Evolutionary conservation across 2,797 vertebrate species (phyloP), one percentile per base, ranked within the genome.

Genomic region (Parauchenoglanis ngamensis): DNA sequence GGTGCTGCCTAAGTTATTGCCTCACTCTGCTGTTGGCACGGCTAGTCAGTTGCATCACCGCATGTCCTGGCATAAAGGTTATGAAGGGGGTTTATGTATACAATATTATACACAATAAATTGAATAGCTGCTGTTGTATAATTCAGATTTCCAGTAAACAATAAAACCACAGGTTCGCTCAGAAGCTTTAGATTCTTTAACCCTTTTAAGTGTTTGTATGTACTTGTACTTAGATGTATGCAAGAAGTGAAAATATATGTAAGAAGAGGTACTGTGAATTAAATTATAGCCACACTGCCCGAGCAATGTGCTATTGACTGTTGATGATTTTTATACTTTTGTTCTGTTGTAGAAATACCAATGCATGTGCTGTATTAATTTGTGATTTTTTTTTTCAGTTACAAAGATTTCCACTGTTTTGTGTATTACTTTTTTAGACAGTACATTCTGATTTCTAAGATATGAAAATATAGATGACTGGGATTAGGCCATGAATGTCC

Each of bases 21-120:
- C 93, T 94, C 94, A 94, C 88, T 88, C 90, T 91, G 84, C 59
- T 88, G 44, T 91, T 70, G 76, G 87, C 81, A 89, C 89, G 87
- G 93, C 88, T 63, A 63, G 83, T 81, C n/a, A 92, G 89, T 94
- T 95, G 92, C 93, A 93, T 94, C 93, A 94, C 86, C 11, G 19
- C 4, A 89, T 90, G 90, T 92, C 89, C 88, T 93, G 88, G 90
- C 83, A 91, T 91, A 88, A 85, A 81, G 35, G 79, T 17, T 80
- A 10, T 80, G 35, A 40, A 61, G 19, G 52, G 4, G 7, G 19
- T 35, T 79, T 79, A 44, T 44, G 57, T 44, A n/a, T 61, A 81
- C 35, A 81, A 25, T 63, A 61, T 80, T 61, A 78, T 23, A 57
- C 19, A 57, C 54, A 57, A 57, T 76, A 57, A 31, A 35, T 35